A percentile compares a stretch with the other conserved stretches of the same genome.
Evolutionary conservation across 2,888 invertebrate species (phyloP).

Genomic region (Ptychoptera contaminata): DNA sequence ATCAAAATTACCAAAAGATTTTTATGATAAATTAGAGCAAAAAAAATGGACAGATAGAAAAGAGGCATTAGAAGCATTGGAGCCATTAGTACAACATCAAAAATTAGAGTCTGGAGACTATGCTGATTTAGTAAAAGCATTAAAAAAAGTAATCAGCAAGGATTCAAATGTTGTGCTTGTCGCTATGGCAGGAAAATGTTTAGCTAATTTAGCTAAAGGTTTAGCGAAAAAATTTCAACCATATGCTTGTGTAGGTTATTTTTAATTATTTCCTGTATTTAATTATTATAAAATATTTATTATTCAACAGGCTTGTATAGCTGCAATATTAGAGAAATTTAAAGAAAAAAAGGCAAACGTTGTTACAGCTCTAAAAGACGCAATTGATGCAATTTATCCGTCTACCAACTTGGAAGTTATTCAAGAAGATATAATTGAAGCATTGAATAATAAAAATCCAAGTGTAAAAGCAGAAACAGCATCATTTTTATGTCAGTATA

Average conservation of each 20-base stretch:
- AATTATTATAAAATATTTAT: not conserved
- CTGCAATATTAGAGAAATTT: slow-evolving; percentile 82
- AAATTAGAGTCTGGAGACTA: slow-evolving; percentile 87
- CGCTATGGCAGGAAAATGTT: slow-evolving; percentile 66
- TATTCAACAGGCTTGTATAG: slow-evolving; percentile 41
- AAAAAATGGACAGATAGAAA: slow-evolving; percentile 97
- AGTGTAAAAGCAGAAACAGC: slow-evolving; percentile 78
- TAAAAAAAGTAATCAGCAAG: slow-evolving; percentile 84
- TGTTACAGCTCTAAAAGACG: slow-evolving; percentile 71
- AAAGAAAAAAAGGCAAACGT: slow-evolving; percentile 93
- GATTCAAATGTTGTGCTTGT: slow-evolving; percentile 93
- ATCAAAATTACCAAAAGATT: slow-evolving; percentile 85
- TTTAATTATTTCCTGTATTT: not conserved
- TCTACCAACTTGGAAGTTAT: slow-evolving; percentile 71
- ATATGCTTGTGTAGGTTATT: slow-evolving; percentile 43
- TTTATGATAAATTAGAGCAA: slow-evolving; percentile 83
- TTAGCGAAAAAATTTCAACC: slow-evolving; percentile 75
- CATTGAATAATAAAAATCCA: slow-evolving; percentile 84
- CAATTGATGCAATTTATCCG: slow-evolving; percentile 73
- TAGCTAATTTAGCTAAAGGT: slow-evolving; percentile 69
- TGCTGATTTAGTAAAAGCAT: slow-evolving; percentile 68
- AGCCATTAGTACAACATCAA: slow-evolving; percentile 60
- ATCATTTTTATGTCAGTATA: slow-evolving; percentile 36
- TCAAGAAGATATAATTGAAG: slow-evolving; percentile 70
- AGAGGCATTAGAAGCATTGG: slow-evolving; percentile 73